Base-by-base conservation (phyloP, 2,113 vertebrate genomes). In the Raja brachyura region DNA sequence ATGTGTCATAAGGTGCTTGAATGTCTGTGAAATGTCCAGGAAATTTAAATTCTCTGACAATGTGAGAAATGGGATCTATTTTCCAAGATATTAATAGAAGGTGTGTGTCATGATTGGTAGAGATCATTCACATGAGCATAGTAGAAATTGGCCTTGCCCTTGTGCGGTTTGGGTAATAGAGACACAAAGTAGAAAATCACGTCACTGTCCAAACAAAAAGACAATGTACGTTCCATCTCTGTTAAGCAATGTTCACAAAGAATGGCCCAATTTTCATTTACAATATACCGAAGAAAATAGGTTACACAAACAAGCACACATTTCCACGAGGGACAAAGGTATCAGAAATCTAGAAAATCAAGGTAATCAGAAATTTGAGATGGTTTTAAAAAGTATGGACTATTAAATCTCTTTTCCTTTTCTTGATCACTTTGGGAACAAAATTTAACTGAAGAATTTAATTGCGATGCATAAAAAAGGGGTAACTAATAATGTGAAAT, bases 291-390 rank as follows among this genome's bases (percentile, higher is more conserved):
- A 88, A 85, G 81, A 85, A 85, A 85, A 25, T 25, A 61, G 83
- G 83, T 88, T 88, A 88, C 28, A 63, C 59, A 66, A 88, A 66
- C 83, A 63, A 75, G 59, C 59, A 66, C 59, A 0, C 56, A 86
- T 61, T 86, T 86, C 56, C 54, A 61, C 61, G 3, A 3, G 59
- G 22, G 56, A 86, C 83, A 88, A 88, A 66, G 59, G 31, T 59
- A 88, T n/a, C 9, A n/a, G 56, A n/a, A 86, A 86, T 33, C 6
- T 88, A 11, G 61, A 56, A 63, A 88, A 88, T 88, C 56, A 14
- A 88, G 63, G 28, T 66, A n/a, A 66, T 88, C 83, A 88, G 59
- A 88, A 88, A 88, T 66, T 61, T 88, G 83, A 88, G 83, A 63
- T 59, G 63, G 28, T 63, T 31, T n/a, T 31, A 88, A 14, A 88